These are phyloP conservation scores for Salvelinus namaycush DNA, from an alignment of 2,113 vertebrate species.

Conservation along the genomic window DNA sequence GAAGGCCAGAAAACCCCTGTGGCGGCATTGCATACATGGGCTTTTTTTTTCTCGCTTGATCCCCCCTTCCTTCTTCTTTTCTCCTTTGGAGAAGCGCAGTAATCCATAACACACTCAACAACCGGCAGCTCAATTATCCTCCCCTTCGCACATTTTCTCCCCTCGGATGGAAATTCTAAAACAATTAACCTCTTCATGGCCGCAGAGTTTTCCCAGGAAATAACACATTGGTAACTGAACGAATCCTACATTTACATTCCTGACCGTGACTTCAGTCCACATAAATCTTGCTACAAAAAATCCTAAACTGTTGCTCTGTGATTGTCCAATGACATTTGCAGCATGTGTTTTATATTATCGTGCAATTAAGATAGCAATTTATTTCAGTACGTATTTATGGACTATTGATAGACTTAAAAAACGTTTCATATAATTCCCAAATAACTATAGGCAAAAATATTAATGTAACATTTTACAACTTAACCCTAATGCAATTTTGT, in stretches of 20 bases:
- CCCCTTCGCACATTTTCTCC: not conserved
- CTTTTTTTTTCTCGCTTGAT: constrained; percentile 68
- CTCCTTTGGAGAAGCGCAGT: not conserved
- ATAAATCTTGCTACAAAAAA: constrained; percentile 62
- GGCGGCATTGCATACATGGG: constrained; percentile 77
- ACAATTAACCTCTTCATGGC: constrained; percentile 10
- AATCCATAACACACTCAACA: constrained; percentile 6
- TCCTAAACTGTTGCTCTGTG: constrained; percentile 59
- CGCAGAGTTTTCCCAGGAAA: not conserved
- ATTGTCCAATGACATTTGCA: constrained; percentile 52
- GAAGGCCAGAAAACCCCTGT: constrained; percentile 83
- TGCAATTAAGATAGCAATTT: constrained; percentile 28
- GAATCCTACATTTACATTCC: constrained; percentile 52
- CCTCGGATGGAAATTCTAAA: not conserved
- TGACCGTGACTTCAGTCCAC: constrained; percentile 62
- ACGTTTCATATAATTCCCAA: not conserved
- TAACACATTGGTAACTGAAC: not conserved
- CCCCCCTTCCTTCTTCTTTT: constrained; percentile 15
- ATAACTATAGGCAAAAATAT: not conserved
- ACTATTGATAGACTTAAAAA: constrained; percentile 10
- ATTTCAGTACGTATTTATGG: constrained; percentile 12
- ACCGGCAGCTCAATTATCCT: constrained; percentile 7
- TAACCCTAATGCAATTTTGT: not conserved
- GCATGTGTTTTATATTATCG: constrained; percentile 40
- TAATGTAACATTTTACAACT: not conserved